Evolutionary conservation across 2,797 vertebrate species (phyloP).

Genomic region (Myripristis murdjan): DNA sequence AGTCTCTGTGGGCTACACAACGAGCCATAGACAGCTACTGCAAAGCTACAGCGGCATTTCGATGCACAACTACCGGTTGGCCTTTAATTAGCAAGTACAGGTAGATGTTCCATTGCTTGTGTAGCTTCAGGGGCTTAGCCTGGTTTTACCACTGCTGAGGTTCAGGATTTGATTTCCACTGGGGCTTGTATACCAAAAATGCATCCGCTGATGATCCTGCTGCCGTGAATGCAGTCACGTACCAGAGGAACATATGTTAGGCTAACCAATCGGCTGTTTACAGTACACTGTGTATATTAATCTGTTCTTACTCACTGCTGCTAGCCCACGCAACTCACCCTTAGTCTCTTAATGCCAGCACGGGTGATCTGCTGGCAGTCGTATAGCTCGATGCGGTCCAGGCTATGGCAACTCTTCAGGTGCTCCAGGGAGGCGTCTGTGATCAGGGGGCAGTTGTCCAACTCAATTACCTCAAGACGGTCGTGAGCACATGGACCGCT

Average conservation of each 20-base stretch:
- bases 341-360: constrained; percentile 97
- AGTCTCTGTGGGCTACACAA: too few species aligned
- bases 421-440: constrained; percentile 98
- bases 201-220: too few species aligned
- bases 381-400: constrained; percentile 97
- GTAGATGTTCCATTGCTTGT: too few species aligned
- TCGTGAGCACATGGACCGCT: constrained; percentile 97
- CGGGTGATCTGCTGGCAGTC: constrained; percentile 99
- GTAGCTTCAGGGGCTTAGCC: too few species aligned
- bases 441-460: constrained; percentile 99
- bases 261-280: neutral
- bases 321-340: constrained; percentile 84
- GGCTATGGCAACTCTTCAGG: constrained; percentile 96
- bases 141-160: too few species aligned
- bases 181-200: too few species aligned
- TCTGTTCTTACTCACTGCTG: constrained; percentile 9
- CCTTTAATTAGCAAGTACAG: too few species aligned
- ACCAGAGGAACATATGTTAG: neutral
- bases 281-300: constrained; percentile 7
- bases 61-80: too few species aligned
- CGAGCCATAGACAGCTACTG: too few species aligned
- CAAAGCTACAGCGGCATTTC: too few species aligned
- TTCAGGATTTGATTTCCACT: too few species aligned
- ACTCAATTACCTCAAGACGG: constrained; percentile 96
- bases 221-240: neutral